phyloP scores from a whole-genome alignment of 2,888 invertebrate species.

The Volucella inflata region DNA sequence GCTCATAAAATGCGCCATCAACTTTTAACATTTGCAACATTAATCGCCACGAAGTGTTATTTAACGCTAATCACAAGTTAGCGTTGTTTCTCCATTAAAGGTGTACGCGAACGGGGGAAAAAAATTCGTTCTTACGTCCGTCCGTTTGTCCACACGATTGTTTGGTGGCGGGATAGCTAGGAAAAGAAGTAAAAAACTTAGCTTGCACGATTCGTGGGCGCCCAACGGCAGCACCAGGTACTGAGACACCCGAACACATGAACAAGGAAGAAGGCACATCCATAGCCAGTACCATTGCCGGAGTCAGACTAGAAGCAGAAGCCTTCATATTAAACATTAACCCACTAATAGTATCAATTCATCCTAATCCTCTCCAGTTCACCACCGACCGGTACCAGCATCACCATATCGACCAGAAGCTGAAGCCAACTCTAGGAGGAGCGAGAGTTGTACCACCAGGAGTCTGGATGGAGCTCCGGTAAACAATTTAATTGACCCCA shows the following conservation, averaged over 20 bases:
- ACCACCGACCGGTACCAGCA: too few relatives aligned
- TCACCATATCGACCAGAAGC: too few relatives aligned
- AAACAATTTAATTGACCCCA: constrained; percentile 75
- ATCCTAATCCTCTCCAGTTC: constrained; percentile 50
- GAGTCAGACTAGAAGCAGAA: constrained; percentile 37
- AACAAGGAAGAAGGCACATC: constrained; percentile 37
- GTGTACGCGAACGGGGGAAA: constrained; percentile 6
- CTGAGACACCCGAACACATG: constrained; percentile 24
- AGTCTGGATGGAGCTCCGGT: constrained; percentile 39
- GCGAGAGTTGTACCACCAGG: constrained; percentile 5
- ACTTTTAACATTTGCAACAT: constrained; percentile 75
- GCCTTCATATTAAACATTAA: constrained; percentile 75
- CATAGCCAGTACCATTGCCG: not conserved
- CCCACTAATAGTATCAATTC: constrained; percentile 73
- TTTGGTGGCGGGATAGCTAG: not conserved
- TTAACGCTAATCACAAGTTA: constrained; percentile 75
- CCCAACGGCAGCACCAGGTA: constrained; percentile 61
- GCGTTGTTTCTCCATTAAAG: constrained; percentile 66
- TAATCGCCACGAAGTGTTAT: constrained; percentile 76
- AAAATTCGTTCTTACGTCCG: not conserved
- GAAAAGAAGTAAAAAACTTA: constrained; percentile 12
- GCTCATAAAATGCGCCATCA: constrained; percentile 71
- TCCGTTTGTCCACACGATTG: not conserved
- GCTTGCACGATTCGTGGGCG: constrained; percentile 70
- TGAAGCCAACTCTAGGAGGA: not conserved